Evolutionary conservation across 2,888 invertebrate genomes (phyloP), one percentile per base, ranked within the genome.

Genomic region (Pachymerium ferrugineum): DNA sequence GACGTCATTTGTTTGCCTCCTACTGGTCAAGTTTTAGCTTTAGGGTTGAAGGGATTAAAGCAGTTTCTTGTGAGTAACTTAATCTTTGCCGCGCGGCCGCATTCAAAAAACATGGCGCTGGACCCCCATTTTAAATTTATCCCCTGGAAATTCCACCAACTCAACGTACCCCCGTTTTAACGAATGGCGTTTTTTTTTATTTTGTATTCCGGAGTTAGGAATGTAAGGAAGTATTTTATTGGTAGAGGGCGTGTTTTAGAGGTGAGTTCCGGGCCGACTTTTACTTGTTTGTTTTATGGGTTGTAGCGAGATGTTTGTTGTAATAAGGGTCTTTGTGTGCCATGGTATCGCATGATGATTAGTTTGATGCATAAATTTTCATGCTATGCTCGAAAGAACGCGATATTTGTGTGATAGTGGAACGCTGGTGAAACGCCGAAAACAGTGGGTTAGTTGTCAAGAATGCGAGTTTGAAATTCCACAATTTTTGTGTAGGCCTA

Each of bases 381-480:
- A n/a, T 16, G 47, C 16, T 8, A 47, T 22, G 47, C 47, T 47
- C 22, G 47, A 47, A 47, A 47, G 47, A 47, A 47, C 47, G n/a
- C 47, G 47, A 47, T 47, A 47, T 47, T 47, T 47, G 47, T 47
- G 47, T 47, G 47, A 47, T 16, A 47, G 47, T 16, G 47, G 1
- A 47, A 16, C 47, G 47, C 47, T 16, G 22, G 47, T 47, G 47
- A 47, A 16, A 47, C n/a, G 47, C 47, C 19, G 47, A 47, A 47
- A 47, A 47, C 47, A 47, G 47, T 47, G 47, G 47, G 47, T 22
- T 16, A 47, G 47, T 47, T 47, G 47, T 47, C 47, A 47, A 47
- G 47, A 47, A 47, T 47, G 47, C 47, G 47, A 47, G 47, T 47
- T 47, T 47, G 47, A 47, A 47, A 47, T 47, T 47, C 47, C 47